A percentile compares a stretch with the other conserved stretches of the same genome.
Evolutionary conservation across 2,797 vertebrate genomes (phyloP).

Genomic region (Leptatherina wallacei): DNA sequence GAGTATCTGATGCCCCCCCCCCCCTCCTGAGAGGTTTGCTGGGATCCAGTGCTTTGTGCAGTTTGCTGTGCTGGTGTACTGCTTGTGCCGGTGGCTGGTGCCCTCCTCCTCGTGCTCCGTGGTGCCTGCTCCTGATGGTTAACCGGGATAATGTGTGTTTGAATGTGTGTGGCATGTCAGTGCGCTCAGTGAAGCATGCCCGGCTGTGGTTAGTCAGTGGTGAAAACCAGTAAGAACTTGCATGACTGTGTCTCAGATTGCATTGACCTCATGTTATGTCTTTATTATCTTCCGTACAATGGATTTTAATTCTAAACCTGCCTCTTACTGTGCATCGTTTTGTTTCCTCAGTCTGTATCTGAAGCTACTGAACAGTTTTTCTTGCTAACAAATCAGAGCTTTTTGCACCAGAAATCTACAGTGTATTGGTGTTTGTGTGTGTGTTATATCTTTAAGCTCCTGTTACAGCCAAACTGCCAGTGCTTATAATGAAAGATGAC

Average conservation of each 20-base stretch:
- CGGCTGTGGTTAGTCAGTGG: conserved; percentile 58
- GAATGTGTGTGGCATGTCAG: conserved; percentile 50
- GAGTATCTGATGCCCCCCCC: conserved; percentile 12
- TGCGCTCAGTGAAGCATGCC: conserved; percentile 64
- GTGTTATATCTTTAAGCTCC: conserved; percentile 15
- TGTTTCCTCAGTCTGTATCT: conserved; percentile 35
- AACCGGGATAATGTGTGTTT: conserved; percentile 38
- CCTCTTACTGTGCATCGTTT: conserved; percentile 56
- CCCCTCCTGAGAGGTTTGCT: conserved; percentile 76
- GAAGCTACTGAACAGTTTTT: conserved; percentile 12
- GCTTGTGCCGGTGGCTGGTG: conserved; percentile 63
- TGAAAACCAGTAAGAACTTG: conserved; percentile 54
- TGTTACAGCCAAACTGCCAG: conserved; percentile 42
- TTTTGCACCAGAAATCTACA: conserved; percentile 30
- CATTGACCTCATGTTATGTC: conserved; percentile 26
- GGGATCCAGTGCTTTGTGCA: conserved; percentile 74
- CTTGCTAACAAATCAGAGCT: conserved; percentile 28
- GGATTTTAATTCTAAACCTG: conserved; percentile 18
- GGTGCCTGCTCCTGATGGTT: conserved; percentile 52
- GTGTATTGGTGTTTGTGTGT: conserved; percentile 17
- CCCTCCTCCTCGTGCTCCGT: conserved; percentile 36
- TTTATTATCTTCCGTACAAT: conserved; percentile 30
- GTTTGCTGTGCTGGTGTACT: conserved; percentile 60
- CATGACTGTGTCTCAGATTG: conserved; percentile 63
- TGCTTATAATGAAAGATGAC: conserved; percentile 70